phyloP scores from a whole-genome alignment of 2,113 vertebrate species.

The Ictidomys tridecemlineatus region DNA sequence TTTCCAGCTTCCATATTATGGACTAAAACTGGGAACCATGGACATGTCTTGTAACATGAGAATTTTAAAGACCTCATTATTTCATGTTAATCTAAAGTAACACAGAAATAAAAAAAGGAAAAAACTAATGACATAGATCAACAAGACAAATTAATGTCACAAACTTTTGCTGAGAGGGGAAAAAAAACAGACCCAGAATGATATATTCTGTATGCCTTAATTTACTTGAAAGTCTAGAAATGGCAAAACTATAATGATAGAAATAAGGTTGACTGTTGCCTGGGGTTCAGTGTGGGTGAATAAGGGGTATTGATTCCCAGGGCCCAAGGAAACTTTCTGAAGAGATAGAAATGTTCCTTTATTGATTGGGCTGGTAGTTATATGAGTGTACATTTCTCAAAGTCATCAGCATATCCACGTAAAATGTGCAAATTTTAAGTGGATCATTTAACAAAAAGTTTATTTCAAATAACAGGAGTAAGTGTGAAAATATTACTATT shows the following conservation, averaged over 20 bases:
- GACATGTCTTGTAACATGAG: neutral
- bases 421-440: neutral
- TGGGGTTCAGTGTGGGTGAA: neutral
- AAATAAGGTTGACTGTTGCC: neutral
- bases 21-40: neutral
- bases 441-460: constrained; percentile 1
- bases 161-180: neutral
- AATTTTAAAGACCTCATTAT: neutral
- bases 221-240: constrained; percentile 43
- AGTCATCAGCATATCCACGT: neutral
- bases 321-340: neutral
- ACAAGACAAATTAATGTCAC: neutral
- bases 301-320: neutral
- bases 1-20: neutral
- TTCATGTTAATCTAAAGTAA: constrained; percentile 20
- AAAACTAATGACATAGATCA: neutral
- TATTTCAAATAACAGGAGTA: neutral
- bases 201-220: neutral
- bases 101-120: neutral
- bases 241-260: neutral
- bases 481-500: neutral
- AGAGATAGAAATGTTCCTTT: neutral
- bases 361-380: neutral
- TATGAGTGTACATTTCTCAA: neutral
- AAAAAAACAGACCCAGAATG: neutral